Evolutionary conservation across 2,797 vertebrate genomes (phyloP).

Genomic region (Etheostoma nigrum): DNA sequence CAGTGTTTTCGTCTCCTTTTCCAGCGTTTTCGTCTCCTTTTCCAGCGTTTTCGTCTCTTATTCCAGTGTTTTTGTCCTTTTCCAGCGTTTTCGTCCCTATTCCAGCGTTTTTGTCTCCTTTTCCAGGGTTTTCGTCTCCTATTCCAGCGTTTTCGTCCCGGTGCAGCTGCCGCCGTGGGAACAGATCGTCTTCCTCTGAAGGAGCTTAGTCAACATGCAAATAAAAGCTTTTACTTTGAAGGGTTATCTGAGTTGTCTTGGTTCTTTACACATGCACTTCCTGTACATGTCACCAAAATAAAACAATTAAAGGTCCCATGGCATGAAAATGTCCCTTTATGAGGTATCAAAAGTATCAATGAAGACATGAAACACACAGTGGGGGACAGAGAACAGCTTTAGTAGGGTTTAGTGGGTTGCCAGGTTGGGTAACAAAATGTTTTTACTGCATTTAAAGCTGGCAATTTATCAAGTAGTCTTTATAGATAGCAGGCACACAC

Average conservation of each 20-base stretch:
- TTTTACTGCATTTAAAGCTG: not conserved
- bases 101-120: too few species aligned
- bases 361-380: too few species aligned
- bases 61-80: too few species aligned
- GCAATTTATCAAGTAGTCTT: not conserved
- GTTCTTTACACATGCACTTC: conserved; percentile 18
- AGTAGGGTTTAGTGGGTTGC: not conserved
- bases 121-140: too few species aligned
- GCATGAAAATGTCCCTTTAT: too few species aligned
- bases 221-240: conserved; percentile 69
- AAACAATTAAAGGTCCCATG: too few species aligned
- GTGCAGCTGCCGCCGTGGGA: conserved; percentile 35
- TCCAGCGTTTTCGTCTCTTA: too few species aligned
- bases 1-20: too few species aligned
- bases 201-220: conserved; percentile 54
- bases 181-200: conserved; percentile 38
- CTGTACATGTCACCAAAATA: not conserved
- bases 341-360: too few species aligned
- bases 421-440: conserved; percentile 1
- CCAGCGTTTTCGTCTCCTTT: too few species aligned
- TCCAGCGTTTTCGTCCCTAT: too few species aligned
- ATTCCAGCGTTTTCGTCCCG: not conserved
- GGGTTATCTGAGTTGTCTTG: conserved; percentile 2
- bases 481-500: not conserved
- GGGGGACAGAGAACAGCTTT: not conserved